These are phyloP conservation scores for Siphlonurus alternatus DNA, from an alignment of 2,888 invertebrate species.

Conservation along the genomic window DNA sequence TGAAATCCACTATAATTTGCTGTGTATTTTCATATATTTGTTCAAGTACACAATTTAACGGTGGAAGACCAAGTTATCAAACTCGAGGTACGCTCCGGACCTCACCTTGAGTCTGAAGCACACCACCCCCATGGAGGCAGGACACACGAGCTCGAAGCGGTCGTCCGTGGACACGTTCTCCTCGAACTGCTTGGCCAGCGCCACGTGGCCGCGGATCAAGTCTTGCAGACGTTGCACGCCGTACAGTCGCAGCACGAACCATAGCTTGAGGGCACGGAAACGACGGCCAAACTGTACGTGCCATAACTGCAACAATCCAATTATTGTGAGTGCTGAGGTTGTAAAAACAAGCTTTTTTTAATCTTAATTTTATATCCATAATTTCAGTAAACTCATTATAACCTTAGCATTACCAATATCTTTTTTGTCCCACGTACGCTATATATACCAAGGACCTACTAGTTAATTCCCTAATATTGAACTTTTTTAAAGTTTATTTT, in stretches of 20 bases:
- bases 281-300: constrained; percentile 88
- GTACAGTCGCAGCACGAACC: constrained; percentile 86
- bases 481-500: too few relatives aligned
- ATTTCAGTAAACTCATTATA: too few relatives aligned
- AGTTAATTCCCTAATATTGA: neutral
- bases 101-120: constrained; percentile 79
- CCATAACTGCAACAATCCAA: constrained; percentile 62
- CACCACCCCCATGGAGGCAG: constrained; percentile 86
- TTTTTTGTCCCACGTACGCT: too few relatives aligned
- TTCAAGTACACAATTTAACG: too few relatives aligned
- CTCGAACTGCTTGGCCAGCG: constrained; percentile 76
- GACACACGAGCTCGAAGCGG: constrained; percentile 76
- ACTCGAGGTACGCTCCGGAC: neutral
- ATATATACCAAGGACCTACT: too few relatives aligned
- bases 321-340: constrained; percentile 4
- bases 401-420: too few relatives aligned
- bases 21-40: too few relatives aligned
- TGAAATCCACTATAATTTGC: too few relatives aligned
- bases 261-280: constrained; percentile 81
- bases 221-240: constrained; percentile 78
- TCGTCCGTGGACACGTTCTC: constrained; percentile 53
- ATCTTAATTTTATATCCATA: too few relatives aligned
- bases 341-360: too few relatives aligned
- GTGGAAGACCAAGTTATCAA: neutral
- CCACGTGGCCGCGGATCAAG: constrained; percentile 70